Evolutionary conservation across 2,888 invertebrate genomes (phyloP), one percentile per base, ranked within the genome.

Genomic region (Allygus modestus): DNA sequence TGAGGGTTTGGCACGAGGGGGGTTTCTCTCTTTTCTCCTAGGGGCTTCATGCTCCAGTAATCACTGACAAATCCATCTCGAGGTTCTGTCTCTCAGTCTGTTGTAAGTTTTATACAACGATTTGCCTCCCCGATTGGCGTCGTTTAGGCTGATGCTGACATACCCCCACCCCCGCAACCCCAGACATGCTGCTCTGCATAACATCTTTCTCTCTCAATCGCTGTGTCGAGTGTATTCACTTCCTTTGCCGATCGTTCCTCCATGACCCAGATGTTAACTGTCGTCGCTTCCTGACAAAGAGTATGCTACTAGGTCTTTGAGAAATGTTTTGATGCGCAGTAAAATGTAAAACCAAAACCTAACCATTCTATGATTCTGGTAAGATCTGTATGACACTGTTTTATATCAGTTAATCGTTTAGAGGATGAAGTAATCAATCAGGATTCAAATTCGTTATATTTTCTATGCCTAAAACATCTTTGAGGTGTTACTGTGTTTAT

Each of bases 21-120:
- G 23, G 5, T 23, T 33, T 5, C 73, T 11, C 31, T 33, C 79
- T n/a, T 28, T n/a, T 15, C 77, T 17, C 46, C 79, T 1, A 0
- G 20, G 17, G 58, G 20, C 58, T 58, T 79, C 58, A 79, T 79
- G 79, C 79, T 79, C 79, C 79, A 79, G 79, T 79, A 79, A 79
- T 79, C 79, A 58, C 79, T 28, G 58, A 79, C 79, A 79, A 58
- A 79, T 79, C 79, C 58, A 79, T 79, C 79, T 20, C 28, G 11
- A n/a, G 17, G 58, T n/a, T 77, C 77, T 20, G 79, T 33, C 77
- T 77, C 41, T 37, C 69, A 51, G 51, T 51, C 54, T 54, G 69
- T 73, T 73, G 73, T 77, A 77, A 77, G 77, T 77, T 77, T 77
- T 58, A 79, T 79, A 79, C 46, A 79, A 79, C 79, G 79, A 79